Evolutionary conservation across 2,888 invertebrate genomes (phyloP).

Genomic region (Amphipoea lucens): DNA sequence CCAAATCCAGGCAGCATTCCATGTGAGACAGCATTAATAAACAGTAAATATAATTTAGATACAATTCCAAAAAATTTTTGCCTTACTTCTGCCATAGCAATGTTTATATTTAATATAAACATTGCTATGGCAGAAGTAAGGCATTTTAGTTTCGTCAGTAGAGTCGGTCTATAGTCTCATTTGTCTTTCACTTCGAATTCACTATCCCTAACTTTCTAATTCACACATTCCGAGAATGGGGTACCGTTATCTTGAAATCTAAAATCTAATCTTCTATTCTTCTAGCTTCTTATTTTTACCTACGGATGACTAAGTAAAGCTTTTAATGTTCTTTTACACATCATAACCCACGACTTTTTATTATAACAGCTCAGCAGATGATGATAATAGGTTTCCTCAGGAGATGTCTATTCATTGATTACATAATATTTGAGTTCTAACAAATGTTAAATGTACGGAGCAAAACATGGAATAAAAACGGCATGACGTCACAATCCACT

Average conservation of each 20-base stretch:
- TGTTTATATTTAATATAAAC: too few relatives aligned
- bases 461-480: conserved; percentile 1
- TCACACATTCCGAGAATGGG: too few relatives aligned
- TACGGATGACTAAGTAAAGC: neutral
- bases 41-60: conserved; percentile 72
- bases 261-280: neutral
- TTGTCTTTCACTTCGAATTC: too few relatives aligned
- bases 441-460: neutral
- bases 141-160: neutral
- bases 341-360: neutral
- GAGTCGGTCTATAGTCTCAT: too few relatives aligned
- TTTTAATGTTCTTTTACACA: neutral
- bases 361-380: neutral
- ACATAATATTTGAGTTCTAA: neutral
- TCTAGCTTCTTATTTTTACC: neutral
- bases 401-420: neutral
- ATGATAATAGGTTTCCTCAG: neutral
- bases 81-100: too few relatives aligned
- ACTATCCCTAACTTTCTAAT: neutral
- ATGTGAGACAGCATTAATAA: conserved; percentile 69
- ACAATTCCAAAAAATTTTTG: neutral
- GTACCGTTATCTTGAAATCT: neutral
- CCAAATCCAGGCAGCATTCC: conserved; percentile 83
- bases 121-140: neutral
- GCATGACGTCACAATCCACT: conserved; percentile 21